Conservation (phyloP, 1,140 invertebrate species). For the Drosophila serrata region DNA sequence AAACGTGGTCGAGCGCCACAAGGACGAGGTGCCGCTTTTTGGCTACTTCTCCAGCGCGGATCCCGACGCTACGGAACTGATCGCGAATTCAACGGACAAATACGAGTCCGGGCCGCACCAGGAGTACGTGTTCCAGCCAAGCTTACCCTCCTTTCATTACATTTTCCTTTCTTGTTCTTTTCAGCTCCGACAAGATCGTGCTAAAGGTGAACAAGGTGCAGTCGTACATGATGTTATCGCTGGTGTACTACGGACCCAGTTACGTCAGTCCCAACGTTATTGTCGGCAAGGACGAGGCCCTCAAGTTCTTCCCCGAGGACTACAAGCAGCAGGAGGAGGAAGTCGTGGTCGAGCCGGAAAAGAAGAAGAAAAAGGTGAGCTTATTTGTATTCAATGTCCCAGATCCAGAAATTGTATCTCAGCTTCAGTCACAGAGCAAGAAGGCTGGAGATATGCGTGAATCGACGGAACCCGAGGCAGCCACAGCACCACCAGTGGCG, state of each 20-base stretch:
- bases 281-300: slow-evolving; percentile 87
- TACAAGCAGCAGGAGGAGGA: slow-evolving; percentile 85
- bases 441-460: not conserved
- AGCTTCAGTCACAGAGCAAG: not conserved
- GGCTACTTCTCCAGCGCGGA: slow-evolving; percentile 88
- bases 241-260: slow-evolving; percentile 87
- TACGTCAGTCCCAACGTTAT: slow-evolving; percentile 87
- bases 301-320: slow-evolving; percentile 87
- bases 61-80: slow-evolving; percentile 85
- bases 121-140: slow-evolving; percentile 13
- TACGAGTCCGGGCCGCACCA: slow-evolving; percentile 83
- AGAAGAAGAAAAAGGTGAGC: slow-evolving; percentile 32
- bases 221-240: slow-evolving; percentile 86
- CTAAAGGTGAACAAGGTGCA: slow-evolving; percentile 87
- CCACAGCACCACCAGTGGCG: not conserved
- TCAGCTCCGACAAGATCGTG: slow-evolving; percentile 87
- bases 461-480: not conserved
- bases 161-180: not conserved
- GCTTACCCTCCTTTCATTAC: too few relatives aligned
- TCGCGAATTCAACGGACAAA: slow-evolving; percentile 86
- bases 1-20: slow-evolving; percentile 83
- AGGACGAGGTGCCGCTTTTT: slow-evolving; percentile 86
- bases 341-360: slow-evolving; percentile 12
- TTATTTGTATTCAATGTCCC: too few relatives aligned
- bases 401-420: not conserved